Base-by-base conservation (phyloP, 2,113 vertebrate genomes). In the Chionodraco myersi region DNA sequence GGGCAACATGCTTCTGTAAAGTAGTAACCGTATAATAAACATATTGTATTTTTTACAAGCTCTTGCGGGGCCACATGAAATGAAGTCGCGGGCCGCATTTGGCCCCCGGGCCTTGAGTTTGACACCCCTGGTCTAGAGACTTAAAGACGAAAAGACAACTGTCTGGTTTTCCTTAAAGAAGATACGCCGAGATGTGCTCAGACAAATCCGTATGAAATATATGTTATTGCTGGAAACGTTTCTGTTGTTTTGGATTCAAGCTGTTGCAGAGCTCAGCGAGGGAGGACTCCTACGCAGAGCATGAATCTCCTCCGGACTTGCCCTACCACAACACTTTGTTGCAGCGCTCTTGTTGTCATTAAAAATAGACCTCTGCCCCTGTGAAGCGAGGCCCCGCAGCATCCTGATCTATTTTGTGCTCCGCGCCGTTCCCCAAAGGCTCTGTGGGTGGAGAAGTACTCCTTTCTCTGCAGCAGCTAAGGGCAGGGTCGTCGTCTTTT, bases 361-460 rank as follows among this genome's bases (percentile, higher is more conserved):
- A 92, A 92, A 92, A 92, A 92, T 90, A 91, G 85, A 92, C 91
- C 90, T 90, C 77, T 92, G 91, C 82, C 87, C 89, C 77, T 78
- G 58, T 75, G 68, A 83, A 81, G 76, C 70, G 26, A 52, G 69
- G 63, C 75, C 86, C 79, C 26, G 12, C 74, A 59, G 87, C 77
- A 85, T 80, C 79, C 76, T 77, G 91, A 82, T 89, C 78, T 81
- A 82, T 85, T 86, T 73, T 82, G 66, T 77, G 76, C 82, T 81
- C 67, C 58, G 23, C 3, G 51, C 73, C 21, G 48, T 62, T 87
- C 86, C 87, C 86, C 30, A 6, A 67, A 85, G 90, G 78, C 82
- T 79, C 69, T 87, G 47, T 15, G 53, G 56, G 73, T 71, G 18
- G 74, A 83, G 73, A 84, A 72, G 47, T 72, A 49, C 78, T 91